A percentile compares a stretch with the other conserved stretches of the same genome.
Conservation (phyloP, 2,113 vertebrate genomes). For the Ceuthmochares aereus region DNA sequence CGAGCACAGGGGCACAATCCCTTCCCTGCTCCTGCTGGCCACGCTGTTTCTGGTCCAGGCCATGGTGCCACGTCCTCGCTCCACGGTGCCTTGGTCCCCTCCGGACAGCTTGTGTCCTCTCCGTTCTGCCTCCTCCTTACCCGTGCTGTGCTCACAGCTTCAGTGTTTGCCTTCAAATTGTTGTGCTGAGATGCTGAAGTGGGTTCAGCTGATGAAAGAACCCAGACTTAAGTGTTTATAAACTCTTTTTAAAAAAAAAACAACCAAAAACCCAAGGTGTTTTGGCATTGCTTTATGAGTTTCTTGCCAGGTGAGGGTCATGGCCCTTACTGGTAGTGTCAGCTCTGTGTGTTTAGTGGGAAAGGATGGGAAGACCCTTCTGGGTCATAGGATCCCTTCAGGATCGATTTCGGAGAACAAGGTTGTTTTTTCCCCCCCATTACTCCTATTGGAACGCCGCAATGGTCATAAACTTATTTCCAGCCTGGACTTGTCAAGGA, state of each 20-base stretch:
- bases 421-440: conserved; percentile 55
- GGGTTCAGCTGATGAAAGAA: not conserved
- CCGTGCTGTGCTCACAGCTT: fast-evolving
- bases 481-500: conserved; percentile 32
- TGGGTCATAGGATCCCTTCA: conserved; percentile 60
- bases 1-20: no score
- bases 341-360: not conserved
- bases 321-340: not conserved
- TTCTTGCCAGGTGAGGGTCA: not conserved
- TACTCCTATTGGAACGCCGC: conserved; percentile 52
- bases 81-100: not conserved
- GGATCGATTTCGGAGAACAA: conserved; percentile 32
- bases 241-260: not conserved
- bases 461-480: conserved; percentile 61
- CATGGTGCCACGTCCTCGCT: not conserved
- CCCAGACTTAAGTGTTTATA: not conserved
- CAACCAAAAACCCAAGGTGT: no score
- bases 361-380: not conserved
- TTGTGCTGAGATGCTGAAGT: not conserved
- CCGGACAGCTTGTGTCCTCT: not conserved
- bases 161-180: not conserved
- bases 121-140: not conserved
- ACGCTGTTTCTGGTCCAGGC: no score
- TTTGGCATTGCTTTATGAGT: not conserved
- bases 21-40: no score